Conservation (phyloP, 1,140 invertebrate species). For the Psilanteris sp. region DNA sequence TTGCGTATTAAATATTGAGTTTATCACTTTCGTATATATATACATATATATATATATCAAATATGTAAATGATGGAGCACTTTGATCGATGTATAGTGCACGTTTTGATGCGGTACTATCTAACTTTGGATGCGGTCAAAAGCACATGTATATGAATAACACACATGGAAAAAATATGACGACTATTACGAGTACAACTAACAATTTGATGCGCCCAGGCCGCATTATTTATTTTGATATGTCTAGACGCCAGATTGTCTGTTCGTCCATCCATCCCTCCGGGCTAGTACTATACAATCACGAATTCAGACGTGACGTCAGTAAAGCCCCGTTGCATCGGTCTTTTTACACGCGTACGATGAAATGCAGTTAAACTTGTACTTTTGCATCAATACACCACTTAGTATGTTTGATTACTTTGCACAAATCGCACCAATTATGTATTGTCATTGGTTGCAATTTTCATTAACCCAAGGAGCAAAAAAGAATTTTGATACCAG, state of each 20-base stretch:
- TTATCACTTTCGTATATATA: too few species aligned
- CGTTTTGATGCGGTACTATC: slow-evolving; percentile 41
- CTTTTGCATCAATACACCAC: slow-evolving; percentile 26
- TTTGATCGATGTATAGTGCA: slow-evolving; percentile 27
- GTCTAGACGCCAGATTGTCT: slow-evolving; percentile 80
- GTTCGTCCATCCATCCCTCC: slow-evolving; percentile 72
- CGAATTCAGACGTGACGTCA: slow-evolving; percentile 74
- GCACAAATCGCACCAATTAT: too few species aligned
- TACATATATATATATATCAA: slow-evolving; percentile 14
- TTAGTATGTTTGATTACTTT: slow-evolving; percentile 1
- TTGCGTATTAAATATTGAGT: too few species aligned
- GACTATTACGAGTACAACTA: slow-evolving; percentile 69
- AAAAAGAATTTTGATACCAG: too few species aligned
- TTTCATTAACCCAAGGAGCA: too few species aligned
- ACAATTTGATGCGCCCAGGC: slow-evolving; percentile 73
- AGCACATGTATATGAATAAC: slow-evolving; percentile 49
- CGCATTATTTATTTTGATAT: slow-evolving; percentile 77
- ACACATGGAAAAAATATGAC: slow-evolving; percentile 53
- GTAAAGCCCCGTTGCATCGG: slow-evolving; percentile 58
- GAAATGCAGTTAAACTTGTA: slow-evolving; percentile 59
- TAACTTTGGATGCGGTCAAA: slow-evolving; percentile 40
- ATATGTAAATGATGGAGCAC: slow-evolving; percentile 37
- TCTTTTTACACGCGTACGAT: slow-evolving; percentile 46
- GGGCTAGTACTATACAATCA: slow-evolving; percentile 58
- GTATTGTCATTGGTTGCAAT: too few species aligned